Conservation (phyloP, 2,888 invertebrate genomes). For the Stenotaenia linearis region DNA sequence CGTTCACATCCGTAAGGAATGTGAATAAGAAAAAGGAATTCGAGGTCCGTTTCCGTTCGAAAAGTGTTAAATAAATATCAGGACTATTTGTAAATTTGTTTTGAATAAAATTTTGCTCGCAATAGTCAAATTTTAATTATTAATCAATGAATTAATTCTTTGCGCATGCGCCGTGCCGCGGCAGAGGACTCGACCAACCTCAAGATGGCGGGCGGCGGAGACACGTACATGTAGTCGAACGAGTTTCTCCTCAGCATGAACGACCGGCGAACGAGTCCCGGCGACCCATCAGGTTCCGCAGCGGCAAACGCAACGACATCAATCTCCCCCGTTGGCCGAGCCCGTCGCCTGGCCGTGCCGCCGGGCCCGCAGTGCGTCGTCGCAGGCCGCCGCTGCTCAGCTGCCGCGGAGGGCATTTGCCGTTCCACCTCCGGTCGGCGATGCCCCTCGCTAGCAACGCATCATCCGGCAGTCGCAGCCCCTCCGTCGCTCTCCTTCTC, state of each 20-base stretch:
- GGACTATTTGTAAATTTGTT: not conserved
- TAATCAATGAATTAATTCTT: not conserved
- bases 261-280: not conserved
- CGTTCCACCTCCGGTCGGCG: not conserved
- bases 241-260: not conserved
- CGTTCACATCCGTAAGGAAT: no score
- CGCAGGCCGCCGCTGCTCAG: conserved; percentile 2
- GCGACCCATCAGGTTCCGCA: not conserved
- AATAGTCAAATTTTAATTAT: not conserved
- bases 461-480: not conserved
- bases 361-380: conserved; percentile 5
- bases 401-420: not conserved
- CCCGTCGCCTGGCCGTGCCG: not conserved
- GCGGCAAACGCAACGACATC: not conserved
- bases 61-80: no score
- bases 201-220: conserved; percentile 29
- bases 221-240: not conserved
- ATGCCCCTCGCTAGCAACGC: conserved; percentile 11
- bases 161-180: not conserved
- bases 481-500: not conserved
- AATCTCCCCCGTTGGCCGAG: not conserved
- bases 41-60: no score
- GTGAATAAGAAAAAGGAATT: no score
- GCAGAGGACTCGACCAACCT: not conserved
- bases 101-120: not conserved